Conservation (phyloP, 2,888 invertebrate genomes). For the Temnothorax unifasciatus region DNA sequence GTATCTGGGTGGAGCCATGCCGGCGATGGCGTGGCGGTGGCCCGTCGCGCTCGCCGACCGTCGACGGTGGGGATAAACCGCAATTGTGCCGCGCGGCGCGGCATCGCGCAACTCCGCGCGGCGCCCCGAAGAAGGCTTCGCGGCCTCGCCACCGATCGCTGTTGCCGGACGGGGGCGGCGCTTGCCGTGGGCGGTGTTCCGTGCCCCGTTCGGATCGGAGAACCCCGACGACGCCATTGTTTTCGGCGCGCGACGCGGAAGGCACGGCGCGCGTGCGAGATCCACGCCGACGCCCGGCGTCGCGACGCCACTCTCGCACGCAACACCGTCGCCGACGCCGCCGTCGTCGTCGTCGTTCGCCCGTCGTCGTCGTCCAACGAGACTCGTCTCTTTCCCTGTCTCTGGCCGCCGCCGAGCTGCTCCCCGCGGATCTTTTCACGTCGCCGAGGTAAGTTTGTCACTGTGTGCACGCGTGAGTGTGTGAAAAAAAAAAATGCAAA, state of each 20-base stretch:
- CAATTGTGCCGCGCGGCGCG: conserved; percentile 52
- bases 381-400: conserved; percentile 64
- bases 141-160: conserved; percentile 68
- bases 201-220: conserved; percentile 72
- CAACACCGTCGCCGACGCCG: conserved; percentile 77
- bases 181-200: conserved; percentile 81
- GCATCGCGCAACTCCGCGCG: conserved; percentile 58
- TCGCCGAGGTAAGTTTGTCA: conserved; percentile 69
- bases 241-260: conserved; percentile 72
- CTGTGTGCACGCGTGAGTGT: conserved; percentile 11
- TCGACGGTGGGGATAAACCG: conserved; percentile 49
- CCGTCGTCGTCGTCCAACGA: conserved; percentile 50
- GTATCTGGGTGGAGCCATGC: conserved; percentile 64
- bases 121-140: conserved; percentile 35
- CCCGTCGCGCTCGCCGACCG: conserved; percentile 28
- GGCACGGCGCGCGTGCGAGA: conserved; percentile 68
- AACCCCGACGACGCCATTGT: conserved; percentile 80
- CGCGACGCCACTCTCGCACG: conserved; percentile 80
- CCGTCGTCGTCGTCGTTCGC: conserved; percentile 49
- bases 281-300: conserved; percentile 79
- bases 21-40: conserved; percentile 60
- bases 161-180: conserved; percentile 78
- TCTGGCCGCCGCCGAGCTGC: conserved; percentile 39
- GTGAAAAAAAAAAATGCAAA: conserved; percentile 27
- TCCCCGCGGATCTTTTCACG: conserved; percentile 66